Conservation (phyloP, 2,113 vertebrate species). For the Aleadryas rufinucha region DNA sequence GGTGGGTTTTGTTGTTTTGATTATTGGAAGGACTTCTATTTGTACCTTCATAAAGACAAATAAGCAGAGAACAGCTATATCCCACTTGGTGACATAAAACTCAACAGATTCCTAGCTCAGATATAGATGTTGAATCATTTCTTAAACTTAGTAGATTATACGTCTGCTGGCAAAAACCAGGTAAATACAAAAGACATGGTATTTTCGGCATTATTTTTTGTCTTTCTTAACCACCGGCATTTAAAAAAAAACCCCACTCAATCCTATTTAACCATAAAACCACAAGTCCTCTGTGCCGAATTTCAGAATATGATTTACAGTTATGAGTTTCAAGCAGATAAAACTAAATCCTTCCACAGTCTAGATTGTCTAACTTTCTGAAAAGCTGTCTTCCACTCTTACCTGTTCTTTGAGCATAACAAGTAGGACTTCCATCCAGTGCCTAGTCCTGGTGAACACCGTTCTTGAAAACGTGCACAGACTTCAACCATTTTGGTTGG, state of each 20-base stretch:
- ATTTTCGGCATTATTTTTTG: background rate
- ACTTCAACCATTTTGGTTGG: background rate
- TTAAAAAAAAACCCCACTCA: background rate
- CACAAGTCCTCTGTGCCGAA: background rate
- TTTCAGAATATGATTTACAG: background rate
- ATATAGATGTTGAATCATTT: fast-evolving
- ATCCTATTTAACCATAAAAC: background rate
- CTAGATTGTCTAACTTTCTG: background rate
- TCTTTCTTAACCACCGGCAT: background rate
- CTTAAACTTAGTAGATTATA: background rate
- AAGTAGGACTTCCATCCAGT: background rate
- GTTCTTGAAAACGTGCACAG: fast-evolving
- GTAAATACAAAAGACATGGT: background rate
- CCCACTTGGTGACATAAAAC: background rate
- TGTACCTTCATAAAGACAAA: background rate
- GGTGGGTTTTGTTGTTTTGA: background rate
- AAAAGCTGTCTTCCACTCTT: background rate
- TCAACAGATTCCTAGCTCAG: background rate
- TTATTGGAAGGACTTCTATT: background rate
- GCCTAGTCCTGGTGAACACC: background rate
- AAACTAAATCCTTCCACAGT: background rate
- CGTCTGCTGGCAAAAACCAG: background rate
- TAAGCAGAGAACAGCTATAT: background rate
- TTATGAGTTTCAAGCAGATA: background rate
- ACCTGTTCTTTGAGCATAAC: background rate